A percentile compares a stretch with the other conserved stretches of the same genome.
Evolutionary conservation across 2,113 vertebrate species (phyloP).

Genomic region (Delphinus delphis): DNA sequence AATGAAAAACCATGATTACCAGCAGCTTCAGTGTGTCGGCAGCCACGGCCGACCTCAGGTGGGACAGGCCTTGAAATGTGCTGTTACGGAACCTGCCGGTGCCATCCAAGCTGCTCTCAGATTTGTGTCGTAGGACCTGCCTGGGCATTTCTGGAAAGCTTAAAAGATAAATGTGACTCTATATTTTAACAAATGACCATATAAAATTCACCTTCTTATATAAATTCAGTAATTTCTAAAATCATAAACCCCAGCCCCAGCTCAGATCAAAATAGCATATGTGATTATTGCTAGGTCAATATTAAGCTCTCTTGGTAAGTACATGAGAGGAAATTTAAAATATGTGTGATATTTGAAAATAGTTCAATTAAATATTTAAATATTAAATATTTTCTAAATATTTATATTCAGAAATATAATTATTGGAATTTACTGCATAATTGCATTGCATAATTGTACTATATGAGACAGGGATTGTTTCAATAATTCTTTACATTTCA

Average conservation of each 20-base stretch:
- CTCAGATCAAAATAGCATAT: background rate
- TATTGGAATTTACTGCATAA: background rate
- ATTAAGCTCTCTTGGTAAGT: background rate
- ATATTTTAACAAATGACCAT: background rate
- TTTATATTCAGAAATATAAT: background rate
- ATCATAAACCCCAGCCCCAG: background rate
- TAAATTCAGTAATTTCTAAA: background rate
- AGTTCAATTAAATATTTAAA: background rate
- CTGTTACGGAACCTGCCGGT: accelerated
- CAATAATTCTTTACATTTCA: background rate
- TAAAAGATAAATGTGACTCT: background rate
- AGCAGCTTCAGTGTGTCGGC: accelerated
- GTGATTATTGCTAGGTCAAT: background rate
- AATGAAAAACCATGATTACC: background rate
- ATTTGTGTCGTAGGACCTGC: accelerated
- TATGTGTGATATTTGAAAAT: background rate
- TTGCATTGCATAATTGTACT: no score
- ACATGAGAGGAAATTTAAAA: background rate
- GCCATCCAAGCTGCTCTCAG: accelerated
- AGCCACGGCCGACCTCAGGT: accelerated
- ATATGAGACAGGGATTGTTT: background rate
- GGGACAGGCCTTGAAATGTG: accelerated
- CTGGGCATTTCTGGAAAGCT: background rate
- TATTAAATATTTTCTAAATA: no score
- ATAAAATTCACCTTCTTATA: background rate